Conservation (phyloP, 2,797 vertebrate genomes). For the Petrocephalus schoutedeni region DNA sequence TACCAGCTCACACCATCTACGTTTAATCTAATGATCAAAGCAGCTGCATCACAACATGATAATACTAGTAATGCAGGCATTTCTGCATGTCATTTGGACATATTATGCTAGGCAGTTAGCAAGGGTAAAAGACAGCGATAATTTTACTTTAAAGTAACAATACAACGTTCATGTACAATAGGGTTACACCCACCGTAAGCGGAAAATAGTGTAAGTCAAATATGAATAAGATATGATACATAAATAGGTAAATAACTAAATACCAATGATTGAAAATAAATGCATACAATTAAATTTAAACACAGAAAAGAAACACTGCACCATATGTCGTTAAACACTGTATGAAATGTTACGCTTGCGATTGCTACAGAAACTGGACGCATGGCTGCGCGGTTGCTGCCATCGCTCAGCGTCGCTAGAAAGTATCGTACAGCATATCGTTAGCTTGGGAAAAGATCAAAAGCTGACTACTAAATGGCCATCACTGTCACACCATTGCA, state of each 20-base stretch:
- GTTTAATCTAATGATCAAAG: neutral
- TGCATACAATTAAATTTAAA: neutral
- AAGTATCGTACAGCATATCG: neutral
- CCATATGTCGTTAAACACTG: neutral
- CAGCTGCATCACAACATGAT: neutral
- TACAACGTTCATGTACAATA: neutral
- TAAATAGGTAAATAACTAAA: neutral
- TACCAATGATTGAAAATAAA: neutral
- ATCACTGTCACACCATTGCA: neutral
- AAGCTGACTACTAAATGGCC: neutral
- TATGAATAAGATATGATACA: neutral
- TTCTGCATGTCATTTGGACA: neutral
- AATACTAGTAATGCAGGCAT: neutral
- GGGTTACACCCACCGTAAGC: neutral
- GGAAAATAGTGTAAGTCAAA: neutral
- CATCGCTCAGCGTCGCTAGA: neutral
- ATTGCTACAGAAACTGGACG: neutral
- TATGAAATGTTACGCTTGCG: neutral
- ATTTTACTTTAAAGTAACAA: neutral
- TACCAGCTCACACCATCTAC: neutral
- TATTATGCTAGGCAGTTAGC: neutral
- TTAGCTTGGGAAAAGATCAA: neutral
- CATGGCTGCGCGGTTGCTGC: neutral
- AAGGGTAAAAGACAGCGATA: neutral
- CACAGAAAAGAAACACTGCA: neutral